Conservation (phyloP, 2,888 invertebrate species). For the Diogma glabrata region DNA sequence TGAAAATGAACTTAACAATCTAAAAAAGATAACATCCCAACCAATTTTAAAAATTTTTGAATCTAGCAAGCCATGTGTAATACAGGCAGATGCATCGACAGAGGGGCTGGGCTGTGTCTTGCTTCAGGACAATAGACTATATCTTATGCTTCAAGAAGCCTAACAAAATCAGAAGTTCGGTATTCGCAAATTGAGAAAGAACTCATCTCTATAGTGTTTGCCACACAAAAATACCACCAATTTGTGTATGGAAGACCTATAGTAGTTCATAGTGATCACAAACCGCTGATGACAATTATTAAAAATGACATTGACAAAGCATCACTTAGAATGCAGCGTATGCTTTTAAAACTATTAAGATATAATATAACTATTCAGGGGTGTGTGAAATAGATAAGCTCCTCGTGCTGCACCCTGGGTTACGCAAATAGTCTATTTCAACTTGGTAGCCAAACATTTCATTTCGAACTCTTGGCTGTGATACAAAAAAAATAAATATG, state of each 20-base stretch:
- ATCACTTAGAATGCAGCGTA: background rate
- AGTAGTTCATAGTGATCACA: background rate
- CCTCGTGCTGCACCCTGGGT: too few species aligned
- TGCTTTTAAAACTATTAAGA: background rate
- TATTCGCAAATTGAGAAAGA: too few species aligned
- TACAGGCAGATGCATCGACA: too few species aligned
- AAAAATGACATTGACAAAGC: background rate
- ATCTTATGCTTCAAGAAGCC: background rate
- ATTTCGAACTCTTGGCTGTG: too few species aligned
- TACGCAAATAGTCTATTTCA: too few species aligned
- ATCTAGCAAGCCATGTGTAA: too few species aligned
- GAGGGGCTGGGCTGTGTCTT: background rate
- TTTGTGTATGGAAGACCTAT: slow-evolving; percentile 12
- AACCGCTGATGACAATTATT: background rate
- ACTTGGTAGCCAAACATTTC: too few species aligned
- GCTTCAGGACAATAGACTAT: background rate
- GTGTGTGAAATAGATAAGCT: too few species aligned
- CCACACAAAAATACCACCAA: slow-evolving; percentile 9
- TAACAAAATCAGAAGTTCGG: background rate
- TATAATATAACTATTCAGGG: background rate
- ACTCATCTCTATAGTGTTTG: background rate
- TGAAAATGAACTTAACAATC: too few species aligned
- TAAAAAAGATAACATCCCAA: too few species aligned
- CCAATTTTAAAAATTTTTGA: too few species aligned
- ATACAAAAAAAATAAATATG: too few species aligned